Conservation (phyloP, 2,797 vertebrate species). For the Bradypodion pumilum region DNA sequence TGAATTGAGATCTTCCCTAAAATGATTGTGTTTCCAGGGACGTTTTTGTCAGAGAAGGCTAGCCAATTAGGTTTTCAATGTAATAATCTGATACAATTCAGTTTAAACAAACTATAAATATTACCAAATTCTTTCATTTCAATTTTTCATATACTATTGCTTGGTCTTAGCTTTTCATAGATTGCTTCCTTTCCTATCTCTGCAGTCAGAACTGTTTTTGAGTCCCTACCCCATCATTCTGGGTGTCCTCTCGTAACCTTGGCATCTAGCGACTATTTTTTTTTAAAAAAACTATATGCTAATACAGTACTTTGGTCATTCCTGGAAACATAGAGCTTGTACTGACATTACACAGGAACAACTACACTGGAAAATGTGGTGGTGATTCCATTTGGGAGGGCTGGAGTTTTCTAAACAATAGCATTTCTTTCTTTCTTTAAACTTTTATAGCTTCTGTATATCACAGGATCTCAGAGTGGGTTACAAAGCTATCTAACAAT, state of each 20-base stretch:
- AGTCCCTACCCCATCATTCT: constrained; percentile 19
- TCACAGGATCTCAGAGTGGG: too few species aligned
- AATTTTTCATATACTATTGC: constrained; percentile 26
- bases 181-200: constrained; percentile 23
- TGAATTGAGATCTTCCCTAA: constrained; percentile 44
- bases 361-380: too few species aligned
- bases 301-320: constrained; percentile 41
- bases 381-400: too few species aligned
- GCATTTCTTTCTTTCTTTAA: too few species aligned
- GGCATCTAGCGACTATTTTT: constrained; percentile 18
- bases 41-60: constrained; percentile 41
- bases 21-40: constrained; percentile 15
- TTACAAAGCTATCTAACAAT: too few species aligned
- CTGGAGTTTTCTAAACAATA: too few species aligned
- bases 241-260: constrained; percentile 11
- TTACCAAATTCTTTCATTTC: constrained; percentile 40
- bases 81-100: constrained; percentile 36
- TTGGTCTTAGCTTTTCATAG: constrained; percentile 38
- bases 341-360: too few species aligned
- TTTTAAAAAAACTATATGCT: constrained; percentile 14
- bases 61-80: constrained; percentile 41
- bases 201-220: constrained; percentile 28
- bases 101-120: constrained; percentile 45
- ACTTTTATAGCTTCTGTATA: too few species aligned
- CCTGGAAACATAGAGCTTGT: too few species aligned